Conservation (phyloP, 2,797 vertebrate genomes). For the Rhinogobio ventralis region DNA sequence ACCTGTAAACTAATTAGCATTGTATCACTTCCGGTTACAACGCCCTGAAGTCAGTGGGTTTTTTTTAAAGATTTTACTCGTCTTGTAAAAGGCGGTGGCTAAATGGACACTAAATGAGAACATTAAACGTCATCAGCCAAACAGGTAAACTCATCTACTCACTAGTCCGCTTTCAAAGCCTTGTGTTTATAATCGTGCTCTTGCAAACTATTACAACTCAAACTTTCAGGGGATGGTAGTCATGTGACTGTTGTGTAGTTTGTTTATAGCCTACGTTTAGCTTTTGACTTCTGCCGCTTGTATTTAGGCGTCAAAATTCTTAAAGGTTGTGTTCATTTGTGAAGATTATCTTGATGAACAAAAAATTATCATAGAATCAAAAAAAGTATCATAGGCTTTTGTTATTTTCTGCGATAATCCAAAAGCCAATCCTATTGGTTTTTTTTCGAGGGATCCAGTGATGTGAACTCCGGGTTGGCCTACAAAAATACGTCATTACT, state of each 20-base stretch:
- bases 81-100: neutral
- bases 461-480: neutral
- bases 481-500: neutral
- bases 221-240: no score
- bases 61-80: neutral
- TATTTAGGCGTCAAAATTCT: neutral
- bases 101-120: no score
- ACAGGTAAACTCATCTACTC: neutral
- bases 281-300: neutral
- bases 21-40: neutral
- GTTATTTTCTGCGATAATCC: neutral
- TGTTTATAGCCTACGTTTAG: neutral
- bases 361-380: no score
- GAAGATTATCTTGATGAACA: neutral
- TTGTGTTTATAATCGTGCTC: neutral
- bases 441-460: neutral
- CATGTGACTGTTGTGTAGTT: neutral
- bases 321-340: neutral
- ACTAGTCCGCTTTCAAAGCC: neutral
- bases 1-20: neutral
- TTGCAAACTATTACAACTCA: neutral
- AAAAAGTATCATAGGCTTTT: neutral
- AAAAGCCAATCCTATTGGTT: neutral
- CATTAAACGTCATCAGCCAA: neutral
- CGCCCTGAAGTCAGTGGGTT: rapidly evolving